These are phyloP conservation scores for Cichlasoma orientale DNA, from an alignment of 2,797 vertebrate species.

Conservation along the genomic window DNA sequence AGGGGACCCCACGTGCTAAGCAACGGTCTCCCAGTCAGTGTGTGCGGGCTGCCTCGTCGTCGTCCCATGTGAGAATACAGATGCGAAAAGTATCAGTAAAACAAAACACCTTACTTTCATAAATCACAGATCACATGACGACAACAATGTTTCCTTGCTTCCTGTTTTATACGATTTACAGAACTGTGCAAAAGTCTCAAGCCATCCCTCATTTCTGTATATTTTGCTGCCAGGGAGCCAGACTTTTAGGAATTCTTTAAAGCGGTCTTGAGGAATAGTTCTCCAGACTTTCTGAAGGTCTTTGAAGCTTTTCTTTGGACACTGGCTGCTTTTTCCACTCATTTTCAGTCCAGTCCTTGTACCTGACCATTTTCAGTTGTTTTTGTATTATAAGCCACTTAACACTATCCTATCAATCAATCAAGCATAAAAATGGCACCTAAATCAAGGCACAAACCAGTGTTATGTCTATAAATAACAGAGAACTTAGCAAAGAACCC, in stretches of 20 bases:
- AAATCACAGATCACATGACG: background rate
- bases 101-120: background rate
- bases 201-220: background rate
- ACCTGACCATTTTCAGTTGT: background rate
- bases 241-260: background rate
- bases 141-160: background rate
- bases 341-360: background rate
- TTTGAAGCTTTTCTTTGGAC: no score
- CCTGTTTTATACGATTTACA: background rate
- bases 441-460: no score
- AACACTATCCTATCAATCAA: background rate
- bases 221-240: background rate
- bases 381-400: background rate
- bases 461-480: background rate
- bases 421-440: background rate
- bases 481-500: background rate
- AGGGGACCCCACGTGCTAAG: conserved; percentile 61
- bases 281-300: background rate
- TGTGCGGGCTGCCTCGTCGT: conserved; percentile 28
- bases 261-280: background rate
- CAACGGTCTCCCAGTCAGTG: conserved; percentile 45
- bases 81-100: conserved; percentile 18
- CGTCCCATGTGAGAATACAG: conserved; percentile 38
- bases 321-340: background rate
- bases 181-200: background rate